Base-by-base conservation (phyloP, 2,113 vertebrate genomes). In the Mungos mungo region DNA sequence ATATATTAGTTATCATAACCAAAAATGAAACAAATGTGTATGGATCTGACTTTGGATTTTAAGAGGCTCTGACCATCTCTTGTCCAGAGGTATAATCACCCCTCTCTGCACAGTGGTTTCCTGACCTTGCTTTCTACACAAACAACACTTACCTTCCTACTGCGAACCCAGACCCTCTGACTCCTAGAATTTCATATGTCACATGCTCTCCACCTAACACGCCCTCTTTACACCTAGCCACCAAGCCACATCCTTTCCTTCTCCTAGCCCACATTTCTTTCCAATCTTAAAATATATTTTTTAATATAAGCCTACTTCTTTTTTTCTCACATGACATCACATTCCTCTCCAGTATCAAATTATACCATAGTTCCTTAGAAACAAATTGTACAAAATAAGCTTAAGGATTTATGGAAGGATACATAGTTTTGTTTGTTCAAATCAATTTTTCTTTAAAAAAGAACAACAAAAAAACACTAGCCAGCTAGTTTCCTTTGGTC, bases 361-460 rank as follows among this genome's bases (percentile, higher is more conserved):
- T 65, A 92, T 66, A 93, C 68, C 45, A 76, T 76, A 96, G 90
- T 90, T 87, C 1, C 15, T 54, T 97, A 87, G 81, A 88, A 71
- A 71, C 92, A 93, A 66, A 90, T 8, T 88, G 60, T 50, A 82
- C 50, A 27, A 97, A 98, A 94, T 92, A 96, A 93, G 65, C 41
- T 97, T 47, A 92, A 83, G 92, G 29, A 38, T 50, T 98, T 87
- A 88, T 96, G 47, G 89, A 63, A 88, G 57, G 84, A n/a, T 57
- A 68, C 38, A 82, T 31, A 35, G 1, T 47, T 98, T 41, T 97
- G 7, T 74, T 90, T 87, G 50, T 88, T 94, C 47, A 91, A 85
- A 80, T 81, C 41, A 87, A 47, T 35, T 93, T 81, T 93, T 15
- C 31, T 77, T 45, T 19, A 0, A 57, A 83, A 52, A 16, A 45